phyloP scores from a whole-genome alignment of 2,888 invertebrate species.

The Adelognathus sp. region DNA sequence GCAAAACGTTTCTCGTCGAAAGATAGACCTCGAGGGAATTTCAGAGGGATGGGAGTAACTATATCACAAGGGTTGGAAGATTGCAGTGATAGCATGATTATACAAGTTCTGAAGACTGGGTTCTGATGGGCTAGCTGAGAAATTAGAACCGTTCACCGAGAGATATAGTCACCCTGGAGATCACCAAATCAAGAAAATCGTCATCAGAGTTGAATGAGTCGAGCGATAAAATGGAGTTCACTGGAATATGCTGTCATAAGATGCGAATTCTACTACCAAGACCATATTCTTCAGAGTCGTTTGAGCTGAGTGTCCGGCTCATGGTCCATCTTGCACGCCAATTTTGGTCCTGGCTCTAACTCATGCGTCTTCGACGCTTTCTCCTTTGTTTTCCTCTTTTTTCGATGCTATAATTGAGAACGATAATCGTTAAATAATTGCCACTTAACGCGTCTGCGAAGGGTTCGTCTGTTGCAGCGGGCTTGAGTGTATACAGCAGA shows the following conservation, averaged over 20 bases:
- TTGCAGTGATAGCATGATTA: too few species aligned
- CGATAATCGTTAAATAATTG: constrained; percentile 56
- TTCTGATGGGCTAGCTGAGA: too few species aligned
- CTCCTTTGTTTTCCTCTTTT: background rate
- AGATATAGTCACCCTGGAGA: too few species aligned
- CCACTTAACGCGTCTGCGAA: constrained; percentile 43
- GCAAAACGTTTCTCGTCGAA: constrained; percentile 22
- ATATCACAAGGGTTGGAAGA: background rate
- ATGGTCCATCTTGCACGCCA: constrained; percentile 1
- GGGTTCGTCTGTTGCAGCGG: background rate
- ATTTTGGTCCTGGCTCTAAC: background rate
- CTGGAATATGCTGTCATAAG: background rate
- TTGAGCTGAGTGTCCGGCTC: too few species aligned
- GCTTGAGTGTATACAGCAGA: constrained; percentile 25
- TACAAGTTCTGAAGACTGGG: too few species aligned
- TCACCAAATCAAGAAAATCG: too few species aligned
- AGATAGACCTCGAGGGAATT: background rate
- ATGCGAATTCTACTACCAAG: background rate
- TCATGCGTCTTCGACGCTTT: background rate
- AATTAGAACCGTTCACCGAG: too few species aligned
- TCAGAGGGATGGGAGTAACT: background rate
- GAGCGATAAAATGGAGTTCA: too few species aligned
- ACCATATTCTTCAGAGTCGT: too few species aligned
- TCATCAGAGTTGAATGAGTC: too few species aligned
- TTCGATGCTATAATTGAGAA: constrained; percentile 26